Percentiles rank a stretch among this genome's conserved stretches.
phyloP scores from a whole-genome alignment of 1,140 invertebrate genomes.

The Pogonomyrmex barbatus region DNA sequence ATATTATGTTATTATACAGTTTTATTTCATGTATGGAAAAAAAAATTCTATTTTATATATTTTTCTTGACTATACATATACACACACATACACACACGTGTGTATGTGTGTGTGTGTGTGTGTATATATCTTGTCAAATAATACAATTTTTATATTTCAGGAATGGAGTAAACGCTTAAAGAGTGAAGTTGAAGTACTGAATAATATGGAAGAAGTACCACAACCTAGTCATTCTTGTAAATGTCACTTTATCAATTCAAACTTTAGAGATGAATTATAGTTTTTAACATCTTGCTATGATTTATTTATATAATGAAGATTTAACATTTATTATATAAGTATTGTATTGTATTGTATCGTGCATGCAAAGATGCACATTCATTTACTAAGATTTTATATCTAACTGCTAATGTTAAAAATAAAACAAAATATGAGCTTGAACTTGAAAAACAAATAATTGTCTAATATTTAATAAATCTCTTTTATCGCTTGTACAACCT shows the following conservation, averaged over 20 bases:
- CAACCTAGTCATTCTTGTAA: constrained; percentile 87
- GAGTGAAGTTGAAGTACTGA: constrained; percentile 87
- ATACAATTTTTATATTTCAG: constrained; percentile 82
- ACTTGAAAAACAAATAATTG: constrained; percentile 26
- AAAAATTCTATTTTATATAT: constrained; percentile 67
- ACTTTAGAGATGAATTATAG: constrained; percentile 85
- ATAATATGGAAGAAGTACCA: constrained; percentile 92
- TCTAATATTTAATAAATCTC: constrained; percentile 50
- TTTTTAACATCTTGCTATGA: constrained; percentile 2
- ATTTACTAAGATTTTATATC: constrained; percentile 32
- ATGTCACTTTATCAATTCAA: constrained; percentile 84
- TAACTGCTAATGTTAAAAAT: constrained; percentile 37
- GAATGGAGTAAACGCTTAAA: constrained; percentile 91
- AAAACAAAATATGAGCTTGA: constrained; percentile 14
- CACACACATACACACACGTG: no score
- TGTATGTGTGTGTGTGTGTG: no score
- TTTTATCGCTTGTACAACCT: constrained; percentile 41
- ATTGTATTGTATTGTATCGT: constrained; percentile 1
- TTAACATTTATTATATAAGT: constrained; percentile 15
- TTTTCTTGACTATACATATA: constrained; percentile 12
- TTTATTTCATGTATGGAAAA: constrained; percentile 89
- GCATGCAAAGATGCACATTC: constrained; percentile 17
- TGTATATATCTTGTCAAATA: constrained; percentile 62
- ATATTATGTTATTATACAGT: constrained; percentile 96
- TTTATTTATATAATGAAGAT: constrained; percentile 36